phyloP scores from a whole-genome alignment of 2,797 vertebrate species.

The Acestrorhynchus altus region DNA sequence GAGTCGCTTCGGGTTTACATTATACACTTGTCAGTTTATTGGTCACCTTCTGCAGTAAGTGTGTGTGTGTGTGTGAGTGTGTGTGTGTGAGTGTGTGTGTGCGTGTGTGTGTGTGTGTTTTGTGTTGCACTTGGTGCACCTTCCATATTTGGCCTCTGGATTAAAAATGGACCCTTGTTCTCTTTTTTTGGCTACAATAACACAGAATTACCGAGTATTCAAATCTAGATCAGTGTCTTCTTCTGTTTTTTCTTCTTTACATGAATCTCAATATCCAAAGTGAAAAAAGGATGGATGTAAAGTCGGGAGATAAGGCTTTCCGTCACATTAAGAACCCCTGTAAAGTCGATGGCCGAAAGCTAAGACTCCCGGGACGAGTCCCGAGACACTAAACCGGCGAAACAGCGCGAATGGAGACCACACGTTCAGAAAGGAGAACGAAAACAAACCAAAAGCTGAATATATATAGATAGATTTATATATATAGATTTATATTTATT shows the following conservation, averaged over 20 bases:
- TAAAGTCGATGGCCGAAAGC: conserved; percentile 46
- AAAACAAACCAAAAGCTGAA: conserved; percentile 69
- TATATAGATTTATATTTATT: conserved; percentile 95
- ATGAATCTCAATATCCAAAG: conserved; percentile 73
- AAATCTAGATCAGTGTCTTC: conserved; percentile 71
- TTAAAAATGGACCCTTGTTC: conserved; percentile 62
- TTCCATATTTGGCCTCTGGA: conserved; percentile 66
- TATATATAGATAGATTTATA: conserved; percentile 80
- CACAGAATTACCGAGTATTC: conserved; percentile 75
- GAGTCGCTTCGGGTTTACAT: conserved; percentile 44
- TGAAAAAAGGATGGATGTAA: conserved; percentile 66
- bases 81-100: conserved; percentile 61
- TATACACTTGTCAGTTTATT: conserved; percentile 76
- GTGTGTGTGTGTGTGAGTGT: conserved; percentile 65
- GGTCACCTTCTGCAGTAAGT: conserved; percentile 67
- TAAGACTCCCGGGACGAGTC: conserved; percentile 22
- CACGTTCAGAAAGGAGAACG: conserved; percentile 85
- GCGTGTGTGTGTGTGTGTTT: conserved; percentile 59
- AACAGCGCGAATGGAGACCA: conserved; percentile 77
- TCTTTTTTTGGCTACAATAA: conserved; percentile 76
- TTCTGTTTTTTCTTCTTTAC: conserved; percentile 68
- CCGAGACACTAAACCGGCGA: conserved; percentile 53
- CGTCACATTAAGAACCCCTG: conserved; percentile 53
- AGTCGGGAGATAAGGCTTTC: conserved; percentile 71
- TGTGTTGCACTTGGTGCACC: conserved; percentile 63